Evolutionary conservation across 2,113 vertebrate genomes (phyloP), one percentile per base, ranked within the genome.

Genomic region (Chrysochloris asiatica): DNA sequence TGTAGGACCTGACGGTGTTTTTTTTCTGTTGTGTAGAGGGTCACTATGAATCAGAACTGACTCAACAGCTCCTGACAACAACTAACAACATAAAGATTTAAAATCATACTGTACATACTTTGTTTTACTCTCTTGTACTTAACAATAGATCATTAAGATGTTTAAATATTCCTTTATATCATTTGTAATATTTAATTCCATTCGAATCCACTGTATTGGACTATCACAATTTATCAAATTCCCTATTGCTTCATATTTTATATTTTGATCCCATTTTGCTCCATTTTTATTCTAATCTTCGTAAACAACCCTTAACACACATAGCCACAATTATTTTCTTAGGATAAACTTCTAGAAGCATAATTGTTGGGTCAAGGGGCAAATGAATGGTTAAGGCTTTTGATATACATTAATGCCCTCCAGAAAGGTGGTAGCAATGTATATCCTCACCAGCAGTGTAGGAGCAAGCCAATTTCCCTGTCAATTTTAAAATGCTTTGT

Each of bases 401-500:
- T 82, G 69, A 81, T 94, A 85, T 19, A 93, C 92, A 90, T 89
- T 36, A 84, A 91, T n/a, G 78, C 77, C 93, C 54, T 82, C 88
- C 21, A n/a, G 87, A 89, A 93, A 89, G 77, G 63, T 43, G 36
- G 71, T 52, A 83, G 59, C 84, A 56, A 86, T 65, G 33, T 75
- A 75, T 54, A 61, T 43, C 81, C 67, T 88, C 77, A 84, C 83
- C 47, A 59, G 76, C 77, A 73, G 33, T 33, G 52, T 36, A 73
- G 8, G 41, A 93, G 65, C 76, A 76, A 72, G 93, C 43, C 88
- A 87, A 89, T 95, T 93, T 94, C 92, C 90, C 33, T 59, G 85
- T 93, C 90, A 65, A 48, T 96, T 93, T 89, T 85, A 48, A 95
- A 91, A 93, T 38, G 56, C 78, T 91, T 83, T 93, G 71, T 90